These are phyloP conservation scores for Tinea semifulvella DNA, from an alignment of 2,888 invertebrate genomes.

Conservation along the genomic window DNA sequence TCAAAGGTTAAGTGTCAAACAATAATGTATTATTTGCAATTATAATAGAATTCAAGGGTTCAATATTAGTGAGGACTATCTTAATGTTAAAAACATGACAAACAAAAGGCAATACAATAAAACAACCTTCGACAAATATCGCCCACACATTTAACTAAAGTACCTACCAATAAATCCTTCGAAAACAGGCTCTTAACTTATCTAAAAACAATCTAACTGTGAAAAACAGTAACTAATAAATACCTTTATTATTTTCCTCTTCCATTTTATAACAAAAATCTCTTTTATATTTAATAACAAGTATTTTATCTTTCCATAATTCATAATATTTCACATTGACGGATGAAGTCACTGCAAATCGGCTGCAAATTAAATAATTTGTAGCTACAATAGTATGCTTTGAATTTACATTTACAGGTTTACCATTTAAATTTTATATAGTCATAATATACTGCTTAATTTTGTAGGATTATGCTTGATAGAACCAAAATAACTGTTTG, in stretches of 20 bases:
- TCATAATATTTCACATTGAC: background rate
- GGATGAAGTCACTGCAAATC: slow-evolving; percentile 2
- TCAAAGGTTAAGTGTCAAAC: too few species aligned
- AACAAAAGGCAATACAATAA: slow-evolving; percentile 47
- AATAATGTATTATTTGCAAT: background rate
- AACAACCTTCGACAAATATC: slow-evolving; percentile 41
- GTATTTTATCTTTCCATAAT: slow-evolving; percentile 1
- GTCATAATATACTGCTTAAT: too few species aligned
- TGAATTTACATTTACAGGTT: background rate
- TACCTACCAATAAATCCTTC: slow-evolving; percentile 34
- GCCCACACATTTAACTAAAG: slow-evolving; percentile 34
- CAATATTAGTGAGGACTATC: slow-evolving; percentile 8
- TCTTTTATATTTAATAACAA: slow-evolving; percentile 3
- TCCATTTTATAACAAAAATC: slow-evolving; percentile 53
- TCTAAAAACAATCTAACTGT: background rate
- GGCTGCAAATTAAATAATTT: background rate
- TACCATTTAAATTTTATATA: too few species aligned
- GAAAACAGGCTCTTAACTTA: slow-evolving; percentile 25
- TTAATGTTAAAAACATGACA: slow-evolving; percentile 19
- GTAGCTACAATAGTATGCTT: background rate
- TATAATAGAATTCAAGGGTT: slow-evolving; percentile 5
- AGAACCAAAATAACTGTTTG: too few species aligned
- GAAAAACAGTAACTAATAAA: slow-evolving; percentile 19
- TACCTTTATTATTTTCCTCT: slow-evolving; percentile 42
- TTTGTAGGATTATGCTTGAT: too few species aligned